A percentile compares a stretch with the other conserved stretches of the same genome.
Evolutionary conservation across 2,888 invertebrate genomes (phyloP).

Genomic region (Malachius bipustulatus): DNA sequence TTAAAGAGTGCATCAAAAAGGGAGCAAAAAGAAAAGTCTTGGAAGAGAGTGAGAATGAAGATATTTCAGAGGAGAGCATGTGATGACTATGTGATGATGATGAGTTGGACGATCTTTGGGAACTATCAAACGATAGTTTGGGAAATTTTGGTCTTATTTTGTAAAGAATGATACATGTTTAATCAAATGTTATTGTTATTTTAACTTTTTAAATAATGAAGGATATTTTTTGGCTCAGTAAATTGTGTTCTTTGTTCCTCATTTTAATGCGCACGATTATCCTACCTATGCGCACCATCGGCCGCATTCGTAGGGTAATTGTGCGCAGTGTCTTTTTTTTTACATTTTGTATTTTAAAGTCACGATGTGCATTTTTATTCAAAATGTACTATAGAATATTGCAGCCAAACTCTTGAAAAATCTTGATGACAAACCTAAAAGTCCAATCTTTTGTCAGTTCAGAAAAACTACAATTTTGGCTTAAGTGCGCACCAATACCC

Average conservation of each 20-base stretch:
- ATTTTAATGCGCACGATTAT: constrained; percentile 10
- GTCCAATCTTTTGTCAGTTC: constrained; percentile 8
- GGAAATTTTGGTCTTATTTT: no score
- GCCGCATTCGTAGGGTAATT: constrained; percentile 8
- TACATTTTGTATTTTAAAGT: constrained; percentile 9
- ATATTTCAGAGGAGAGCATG: no score
- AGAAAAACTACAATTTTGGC: not conserved
- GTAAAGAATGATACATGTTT: no score
- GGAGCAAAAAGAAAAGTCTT: no score
- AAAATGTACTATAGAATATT: constrained; percentile 9
- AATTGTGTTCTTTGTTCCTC: constrained; percentile 4
- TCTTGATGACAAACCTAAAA: constrained; percentile 8
- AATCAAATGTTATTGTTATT: not conserved
- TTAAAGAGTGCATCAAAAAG: no score
- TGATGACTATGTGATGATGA: no score
- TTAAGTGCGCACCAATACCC: constrained; percentile 4
- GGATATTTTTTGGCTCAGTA: constrained; percentile 5
- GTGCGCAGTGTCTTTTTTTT: constrained; percentile 9
- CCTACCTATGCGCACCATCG: constrained; percentile 9
- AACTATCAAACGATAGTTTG: not conserved
- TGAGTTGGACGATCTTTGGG: no score
- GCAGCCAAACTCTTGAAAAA: constrained; percentile 7
- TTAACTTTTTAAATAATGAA: not conserved
- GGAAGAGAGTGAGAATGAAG: no score
- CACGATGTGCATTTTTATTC: constrained; percentile 11